phyloP scores from a whole-genome alignment of 2,113 vertebrate species.

The Eretmochelys imbricata region DNA sequence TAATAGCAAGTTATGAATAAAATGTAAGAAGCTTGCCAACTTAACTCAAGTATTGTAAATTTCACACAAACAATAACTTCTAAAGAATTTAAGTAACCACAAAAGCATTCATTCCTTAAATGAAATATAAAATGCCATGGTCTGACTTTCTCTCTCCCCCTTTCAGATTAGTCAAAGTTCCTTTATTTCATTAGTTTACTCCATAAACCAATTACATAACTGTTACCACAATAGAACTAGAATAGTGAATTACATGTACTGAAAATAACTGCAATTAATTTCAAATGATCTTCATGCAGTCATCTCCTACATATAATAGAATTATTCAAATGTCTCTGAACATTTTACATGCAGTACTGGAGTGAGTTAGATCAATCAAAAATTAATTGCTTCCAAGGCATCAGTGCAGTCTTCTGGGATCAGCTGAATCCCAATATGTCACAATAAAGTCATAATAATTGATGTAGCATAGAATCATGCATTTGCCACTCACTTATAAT shows the following conservation, averaged over 20 bases:
- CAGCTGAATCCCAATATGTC: constrained; percentile 63
- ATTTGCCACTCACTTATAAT: constrained; percentile 62
- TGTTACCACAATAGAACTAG: constrained; percentile 53
- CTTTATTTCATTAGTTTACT: constrained; percentile 72
- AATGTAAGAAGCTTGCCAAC: neutral
- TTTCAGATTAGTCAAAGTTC: constrained; percentile 63
- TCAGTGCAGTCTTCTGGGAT: constrained; percentile 67
- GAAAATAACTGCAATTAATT: constrained; percentile 73
- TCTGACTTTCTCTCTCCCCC: neutral
- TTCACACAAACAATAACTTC: neutral
- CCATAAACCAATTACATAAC: constrained; percentile 60
- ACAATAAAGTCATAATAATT: constrained; percentile 75
- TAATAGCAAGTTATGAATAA: neutral
- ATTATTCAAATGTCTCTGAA: constrained; percentile 69
- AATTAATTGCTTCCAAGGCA: constrained; percentile 72
- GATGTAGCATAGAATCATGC: constrained; percentile 67
- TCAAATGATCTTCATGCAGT: constrained; percentile 65
- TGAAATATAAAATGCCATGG: neutral
- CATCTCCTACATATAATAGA: constrained; percentile 66
- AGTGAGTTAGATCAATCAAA: constrained; percentile 74
- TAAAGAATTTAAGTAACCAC: neutral
- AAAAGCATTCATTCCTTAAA: neutral
- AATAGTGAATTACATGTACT: constrained; percentile 65
- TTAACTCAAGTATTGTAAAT: neutral
- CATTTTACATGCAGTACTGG: constrained; percentile 58